Percentiles rank a stretch among this genome's conserved stretches.
These are phyloP conservation scores for Gobiocypris rarus DNA, from an alignment of 2,113 vertebrate species.

Conservation along the genomic window DNA sequence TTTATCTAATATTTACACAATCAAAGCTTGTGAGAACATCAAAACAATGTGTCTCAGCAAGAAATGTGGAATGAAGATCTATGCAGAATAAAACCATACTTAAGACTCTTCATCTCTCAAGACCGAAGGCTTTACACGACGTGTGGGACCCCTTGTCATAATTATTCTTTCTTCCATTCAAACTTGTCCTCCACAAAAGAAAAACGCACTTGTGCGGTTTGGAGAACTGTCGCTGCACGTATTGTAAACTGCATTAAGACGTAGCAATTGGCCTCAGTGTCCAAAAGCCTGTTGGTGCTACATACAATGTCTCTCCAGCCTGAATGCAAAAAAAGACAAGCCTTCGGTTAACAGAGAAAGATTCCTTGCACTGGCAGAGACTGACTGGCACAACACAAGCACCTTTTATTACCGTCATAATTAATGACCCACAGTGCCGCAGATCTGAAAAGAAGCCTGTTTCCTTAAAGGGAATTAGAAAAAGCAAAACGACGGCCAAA, in stretches of 20 bases:
- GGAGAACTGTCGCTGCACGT: not conserved
- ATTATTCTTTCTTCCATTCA: conserved; percentile 45
- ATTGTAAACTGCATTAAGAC: conserved; percentile 31
- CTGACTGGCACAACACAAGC: conserved; percentile 59
- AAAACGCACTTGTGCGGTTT: conserved; percentile 25
- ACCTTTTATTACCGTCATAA: conserved; percentile 62
- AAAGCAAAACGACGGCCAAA: conserved; percentile 53
- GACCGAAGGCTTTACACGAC: conserved; percentile 53
- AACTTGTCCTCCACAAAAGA: conserved; percentile 11
- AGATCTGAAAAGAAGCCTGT: conserved; percentile 53
- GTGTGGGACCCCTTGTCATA: conserved; percentile 47
- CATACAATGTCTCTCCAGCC: conserved; percentile 40
- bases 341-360: conserved; percentile 39
- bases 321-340: conserved; percentile 46
- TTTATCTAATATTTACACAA: conserved; percentile 27
- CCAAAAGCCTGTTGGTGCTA: conserved; percentile 39
- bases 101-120: conserved; percentile 44
- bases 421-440: conserved; percentile 59
- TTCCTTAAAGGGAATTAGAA: conserved; percentile 61
- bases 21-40: conserved; percentile 8
- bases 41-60: conserved; percentile 37
- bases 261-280: conserved; percentile 26
- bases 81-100: conserved; percentile 49
- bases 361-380: conserved; percentile 45
- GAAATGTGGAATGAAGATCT: conserved; percentile 37